Evolutionary conservation across 2,113 vertebrate genomes (phyloP), one percentile per base, ranked within the genome.

Genomic region (Psammodynastes pulverulentus): DNA sequence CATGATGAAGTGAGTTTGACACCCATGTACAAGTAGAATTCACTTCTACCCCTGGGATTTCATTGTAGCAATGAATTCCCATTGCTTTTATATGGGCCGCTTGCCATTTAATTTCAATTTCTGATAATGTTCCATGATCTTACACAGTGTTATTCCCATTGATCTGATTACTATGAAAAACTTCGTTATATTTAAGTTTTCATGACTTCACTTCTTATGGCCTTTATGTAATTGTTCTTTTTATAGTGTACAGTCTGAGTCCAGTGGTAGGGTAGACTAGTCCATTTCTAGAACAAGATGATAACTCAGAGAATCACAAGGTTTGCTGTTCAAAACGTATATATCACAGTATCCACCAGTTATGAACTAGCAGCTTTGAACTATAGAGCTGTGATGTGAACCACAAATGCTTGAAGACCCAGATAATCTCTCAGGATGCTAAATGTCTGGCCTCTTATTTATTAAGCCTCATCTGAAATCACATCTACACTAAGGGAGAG

Each of bases 271-370:
- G 49, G 13, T 51, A 89, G 51, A 46, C 9, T 4, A 84, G 43
- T 87, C 19, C 56, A 56, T 56, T 89, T 89, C 67, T 84, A 89
- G 87, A 88, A 56, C 87, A 89, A 84, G 29, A 48, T 45, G 29
- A 84, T 53, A 88, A 49, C 10, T 88, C 26, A 84, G 39, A 92
- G 39, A 29, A 89, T 88, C 49, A 84, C 49, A 84, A 52, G 67
- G 67, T 84, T 92, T 89, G 34, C 84, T 43, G 84, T 84, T 88
- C 87, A 92, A 92, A 51, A 92, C 56, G 67, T 84, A 23, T 88
- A 10, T 89, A 45, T 89, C 87, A 56, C 43, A 84, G 17, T 7
- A 88, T 89, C 67, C 26, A 29, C 91, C 51, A 92, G 67, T 45
- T 89, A 92, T 56, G 43, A 89, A 56, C 91, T 48, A 89, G 21